These are phyloP conservation scores for Tenrec ecaudatus DNA, from an alignment of 2,113 vertebrate genomes.

Conservation along the genomic window DNA sequence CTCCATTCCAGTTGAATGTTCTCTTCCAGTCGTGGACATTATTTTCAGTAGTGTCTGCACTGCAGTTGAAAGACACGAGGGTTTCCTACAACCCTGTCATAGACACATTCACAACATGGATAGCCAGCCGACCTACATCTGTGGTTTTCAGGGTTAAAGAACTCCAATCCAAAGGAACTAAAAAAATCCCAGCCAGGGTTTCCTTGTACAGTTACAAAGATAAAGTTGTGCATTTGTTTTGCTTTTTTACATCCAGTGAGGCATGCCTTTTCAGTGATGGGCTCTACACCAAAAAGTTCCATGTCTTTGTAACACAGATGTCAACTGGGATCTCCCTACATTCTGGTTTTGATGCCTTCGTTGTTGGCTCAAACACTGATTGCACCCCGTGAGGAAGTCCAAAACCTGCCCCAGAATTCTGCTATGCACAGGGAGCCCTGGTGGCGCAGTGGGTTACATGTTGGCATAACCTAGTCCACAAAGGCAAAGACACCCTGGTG, in stretches of 20 bases:
- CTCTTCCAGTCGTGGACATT: background rate
- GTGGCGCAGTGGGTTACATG: too few species aligned
- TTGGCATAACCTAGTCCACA: too few species aligned
- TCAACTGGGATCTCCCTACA: background rate
- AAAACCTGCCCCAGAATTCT: background rate
- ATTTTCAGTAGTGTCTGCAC: background rate
- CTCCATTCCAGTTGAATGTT: background rate
- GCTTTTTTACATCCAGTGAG: background rate
- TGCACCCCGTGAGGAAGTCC: background rate
- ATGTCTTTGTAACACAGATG: background rate
- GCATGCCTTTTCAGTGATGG: background rate
- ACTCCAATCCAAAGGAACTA: slow-evolving; percentile 6
- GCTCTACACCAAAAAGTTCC: background rate
- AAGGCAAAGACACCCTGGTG: too few species aligned
- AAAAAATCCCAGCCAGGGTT: background rate
- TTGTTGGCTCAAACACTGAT: background rate
- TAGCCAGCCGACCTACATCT: background rate
- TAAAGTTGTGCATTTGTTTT: slow-evolving; percentile 29
- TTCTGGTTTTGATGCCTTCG: background rate
- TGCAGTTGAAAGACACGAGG: background rate
- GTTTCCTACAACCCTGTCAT: background rate
- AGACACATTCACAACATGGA: background rate
- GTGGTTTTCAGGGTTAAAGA: background rate
- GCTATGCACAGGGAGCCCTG: too few species aligned
- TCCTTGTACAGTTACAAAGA: background rate